Percentiles rank a stretch among this genome's conserved stretches.
Evolutionary conservation across 2,113 vertebrate species (phyloP).

Genomic region (Cygnus buccinator): DNA sequence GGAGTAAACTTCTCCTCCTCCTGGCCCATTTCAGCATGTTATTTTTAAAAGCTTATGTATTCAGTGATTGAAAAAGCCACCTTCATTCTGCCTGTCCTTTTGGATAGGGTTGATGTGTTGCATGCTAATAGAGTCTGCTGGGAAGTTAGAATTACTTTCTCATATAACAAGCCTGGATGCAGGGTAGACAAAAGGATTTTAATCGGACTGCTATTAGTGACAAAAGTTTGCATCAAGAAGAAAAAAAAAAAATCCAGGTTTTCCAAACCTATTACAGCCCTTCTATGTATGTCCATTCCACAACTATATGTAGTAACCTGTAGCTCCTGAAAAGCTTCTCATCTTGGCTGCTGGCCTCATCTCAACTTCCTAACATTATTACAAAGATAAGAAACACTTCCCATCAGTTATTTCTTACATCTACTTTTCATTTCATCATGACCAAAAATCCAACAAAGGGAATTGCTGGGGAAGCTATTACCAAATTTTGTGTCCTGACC

Average conservation of each 20-base stretch:
- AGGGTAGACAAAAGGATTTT: neutral
- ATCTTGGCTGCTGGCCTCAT: neutral
- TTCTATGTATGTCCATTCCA: rapidly evolving
- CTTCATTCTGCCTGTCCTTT: neutral
- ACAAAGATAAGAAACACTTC: neutral
- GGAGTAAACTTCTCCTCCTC: neutral
- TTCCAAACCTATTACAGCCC: neutral
- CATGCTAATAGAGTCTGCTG: neutral
- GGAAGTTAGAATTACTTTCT: neutral
- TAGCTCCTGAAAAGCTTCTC: neutral
- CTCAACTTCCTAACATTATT: neutral
- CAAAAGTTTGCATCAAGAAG: neutral
- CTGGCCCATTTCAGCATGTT: neutral
- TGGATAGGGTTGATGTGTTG: neutral
- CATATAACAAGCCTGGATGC: neutral
- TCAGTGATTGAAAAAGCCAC: neutral
- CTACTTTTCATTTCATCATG: neutral
- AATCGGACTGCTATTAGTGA: neutral
- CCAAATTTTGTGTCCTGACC: neutral
- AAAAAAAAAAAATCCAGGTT: neutral
- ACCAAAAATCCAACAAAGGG: neutral
- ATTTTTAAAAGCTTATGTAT: constrained; percentile 32
- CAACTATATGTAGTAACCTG: neutral
- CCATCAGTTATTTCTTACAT: neutral
- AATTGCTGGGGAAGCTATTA: neutral